Evolutionary conservation across 2,888 invertebrate genomes (phyloP).

Genomic region (Pheosia gnoma): DNA sequence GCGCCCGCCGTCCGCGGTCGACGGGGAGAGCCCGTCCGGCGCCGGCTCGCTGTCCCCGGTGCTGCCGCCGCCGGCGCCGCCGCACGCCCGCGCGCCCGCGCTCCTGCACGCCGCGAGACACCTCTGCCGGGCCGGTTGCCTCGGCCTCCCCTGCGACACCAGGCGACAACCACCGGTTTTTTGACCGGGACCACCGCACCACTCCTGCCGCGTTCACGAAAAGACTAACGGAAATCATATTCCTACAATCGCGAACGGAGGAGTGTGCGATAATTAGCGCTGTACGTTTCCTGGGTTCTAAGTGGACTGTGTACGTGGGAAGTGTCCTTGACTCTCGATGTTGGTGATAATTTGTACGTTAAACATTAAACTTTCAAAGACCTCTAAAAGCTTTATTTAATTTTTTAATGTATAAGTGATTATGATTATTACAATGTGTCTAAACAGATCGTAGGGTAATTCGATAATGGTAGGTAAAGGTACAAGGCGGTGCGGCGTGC

Average conservation of each 20-base stretch:
- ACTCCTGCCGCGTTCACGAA: constrained; percentile 69
- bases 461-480: constrained; percentile 20
- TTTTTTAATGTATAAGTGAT: constrained; percentile 60
- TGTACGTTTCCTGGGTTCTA: constrained; percentile 35
- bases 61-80: constrained; percentile 64
- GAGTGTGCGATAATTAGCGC: constrained; percentile 60
- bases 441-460: constrained; percentile 42
- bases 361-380: constrained; percentile 56
- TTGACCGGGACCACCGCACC: constrained; percentile 64
- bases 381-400: constrained; percentile 73
- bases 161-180: constrained; percentile 56
- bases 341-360: constrained; percentile 65
- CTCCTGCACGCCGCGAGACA: constrained; percentile 68
- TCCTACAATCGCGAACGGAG: constrained; percentile 67
- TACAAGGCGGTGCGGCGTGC: constrained; percentile 23
- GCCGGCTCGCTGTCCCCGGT: constrained; percentile 72
- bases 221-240: constrained; percentile 74
- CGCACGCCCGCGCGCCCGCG: constrained; percentile 62
- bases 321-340: constrained; percentile 56
- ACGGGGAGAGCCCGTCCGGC: constrained; percentile 65
- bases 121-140: constrained; percentile 69
- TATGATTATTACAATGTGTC: constrained; percentile 35
- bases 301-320: constrained; percentile 53
- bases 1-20: constrained; percentile 77
- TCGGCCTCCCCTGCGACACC: constrained; percentile 64